Conservation (phyloP, 2,797 vertebrate genomes). For the Telmatherina bonti region DNA sequence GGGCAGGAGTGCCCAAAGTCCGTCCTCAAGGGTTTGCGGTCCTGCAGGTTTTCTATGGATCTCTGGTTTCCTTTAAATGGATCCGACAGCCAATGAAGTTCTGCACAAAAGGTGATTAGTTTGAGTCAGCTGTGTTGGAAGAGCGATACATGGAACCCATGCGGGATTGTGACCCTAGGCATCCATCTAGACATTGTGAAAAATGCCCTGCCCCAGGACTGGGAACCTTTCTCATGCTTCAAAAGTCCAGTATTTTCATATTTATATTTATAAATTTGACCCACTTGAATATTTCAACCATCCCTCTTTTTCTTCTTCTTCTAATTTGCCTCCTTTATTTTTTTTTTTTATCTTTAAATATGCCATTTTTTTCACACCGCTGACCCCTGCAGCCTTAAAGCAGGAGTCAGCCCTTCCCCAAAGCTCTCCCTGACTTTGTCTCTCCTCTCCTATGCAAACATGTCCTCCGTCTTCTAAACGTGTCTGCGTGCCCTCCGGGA, state of each 20-base stretch:
- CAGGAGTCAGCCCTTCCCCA: constrained; percentile 47
- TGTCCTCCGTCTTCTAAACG: constrained; percentile 31
- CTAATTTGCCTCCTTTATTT: constrained; percentile 35
- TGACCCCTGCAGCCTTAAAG: constrained; percentile 44
- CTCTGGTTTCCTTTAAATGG: too few species aligned
- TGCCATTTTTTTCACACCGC: constrained; percentile 25
- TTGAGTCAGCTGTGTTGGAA: too few species aligned
- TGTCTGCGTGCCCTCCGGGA: constrained; percentile 25
- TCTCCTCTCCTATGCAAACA: constrained; percentile 53
- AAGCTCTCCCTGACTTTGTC: constrained; percentile 54
- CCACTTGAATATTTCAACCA: constrained; percentile 36
- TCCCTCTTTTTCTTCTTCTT: constrained; percentile 11
- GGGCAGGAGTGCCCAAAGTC: too few species aligned
- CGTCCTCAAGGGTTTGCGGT: too few species aligned
- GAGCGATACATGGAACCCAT: too few species aligned
- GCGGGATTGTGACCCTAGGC: too few species aligned
- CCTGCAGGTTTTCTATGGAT: too few species aligned
- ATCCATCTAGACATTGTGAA: too few species aligned
- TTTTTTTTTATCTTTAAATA: constrained; percentile 49
- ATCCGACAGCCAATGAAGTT: too few species aligned
- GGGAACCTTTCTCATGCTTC: constrained; percentile 41
- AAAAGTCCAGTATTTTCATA: constrained; percentile 20
- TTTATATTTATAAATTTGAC: constrained; percentile 28
- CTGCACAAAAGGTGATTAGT: too few species aligned
- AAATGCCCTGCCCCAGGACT: constrained; percentile 37